Conservation (phyloP, 30 jellyfish, hydroid and myxozoan genomes). For the Cassiopea xamachana region DNA sequence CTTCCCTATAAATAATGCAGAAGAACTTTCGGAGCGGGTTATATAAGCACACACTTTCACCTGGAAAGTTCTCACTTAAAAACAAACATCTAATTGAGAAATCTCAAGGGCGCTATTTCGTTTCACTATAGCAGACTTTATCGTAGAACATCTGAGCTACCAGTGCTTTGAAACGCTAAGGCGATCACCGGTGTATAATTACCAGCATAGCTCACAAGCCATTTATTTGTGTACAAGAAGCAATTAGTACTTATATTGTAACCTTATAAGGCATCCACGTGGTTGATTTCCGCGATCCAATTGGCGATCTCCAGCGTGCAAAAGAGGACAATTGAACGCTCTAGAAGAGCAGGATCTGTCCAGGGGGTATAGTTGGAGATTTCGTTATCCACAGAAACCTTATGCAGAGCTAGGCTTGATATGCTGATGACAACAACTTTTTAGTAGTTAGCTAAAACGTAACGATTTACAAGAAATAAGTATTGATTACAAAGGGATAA, state of each 20-base stretch:
- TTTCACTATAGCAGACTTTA: not conserved
- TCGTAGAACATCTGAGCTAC: not conserved
- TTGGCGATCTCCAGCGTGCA: not conserved
- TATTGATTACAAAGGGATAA: too few relatives aligned
- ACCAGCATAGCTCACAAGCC: not conserved
- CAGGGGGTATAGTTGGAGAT: not conserved
- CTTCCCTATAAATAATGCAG: not conserved
- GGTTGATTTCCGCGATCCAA: not conserved
- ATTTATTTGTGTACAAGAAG: not conserved
- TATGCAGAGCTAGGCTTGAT: too few relatives aligned
- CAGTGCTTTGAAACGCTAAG: not conserved
- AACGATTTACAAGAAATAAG: too few relatives aligned
- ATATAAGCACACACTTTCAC: constrained; percentile 10
- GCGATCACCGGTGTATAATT: not conserved
- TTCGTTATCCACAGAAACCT: too few relatives aligned
- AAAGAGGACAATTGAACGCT: not conserved
- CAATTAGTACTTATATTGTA: not conserved
- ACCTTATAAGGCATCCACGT: not conserved
- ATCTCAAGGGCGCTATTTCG: not conserved
- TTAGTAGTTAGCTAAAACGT: too few relatives aligned
- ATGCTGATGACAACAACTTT: too few relatives aligned
- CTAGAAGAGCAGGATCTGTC: not conserved
- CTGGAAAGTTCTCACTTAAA: constrained; percentile 49
- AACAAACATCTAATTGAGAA: constrained; percentile 19
- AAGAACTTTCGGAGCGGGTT: not conserved